A percentile compares a stretch with the other conserved stretches of the same genome.
Evolutionary conservation across 2,888 invertebrate genomes (phyloP).

Genomic region (Agrotis clavis): DNA sequence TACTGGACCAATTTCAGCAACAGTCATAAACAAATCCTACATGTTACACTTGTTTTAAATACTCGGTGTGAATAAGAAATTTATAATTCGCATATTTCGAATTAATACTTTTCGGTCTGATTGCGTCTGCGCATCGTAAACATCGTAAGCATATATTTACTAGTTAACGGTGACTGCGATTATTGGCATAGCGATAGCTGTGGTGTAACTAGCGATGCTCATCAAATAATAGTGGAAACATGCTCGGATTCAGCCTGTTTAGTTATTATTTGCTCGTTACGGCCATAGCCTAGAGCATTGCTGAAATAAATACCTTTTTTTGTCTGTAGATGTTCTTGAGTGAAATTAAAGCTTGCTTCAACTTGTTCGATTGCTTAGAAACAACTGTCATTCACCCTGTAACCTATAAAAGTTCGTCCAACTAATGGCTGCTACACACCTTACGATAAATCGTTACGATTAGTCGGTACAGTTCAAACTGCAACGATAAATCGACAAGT

Average conservation of each 20-base stretch:
- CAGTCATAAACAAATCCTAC: slow-evolving; percentile 6
- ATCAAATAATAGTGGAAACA: slow-evolving; percentile 57
- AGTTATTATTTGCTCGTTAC: slow-evolving; percentile 71
- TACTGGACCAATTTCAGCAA: neutral
- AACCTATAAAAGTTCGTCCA: neutral
- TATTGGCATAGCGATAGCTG: slow-evolving; percentile 59
- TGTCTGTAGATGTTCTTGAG: neutral
- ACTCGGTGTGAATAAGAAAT: slow-evolving; percentile 68
- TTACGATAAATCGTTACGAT: no score
- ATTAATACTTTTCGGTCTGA: slow-evolving; percentile 69
- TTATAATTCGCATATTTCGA: slow-evolving; percentile 66
- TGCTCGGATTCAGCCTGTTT: slow-evolving; percentile 59
- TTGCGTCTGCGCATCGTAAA: slow-evolving; percentile 59
- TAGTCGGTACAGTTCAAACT: no score
- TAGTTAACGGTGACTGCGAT: slow-evolving; percentile 63
- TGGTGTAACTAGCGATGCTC: slow-evolving; percentile 57
- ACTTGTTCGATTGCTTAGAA: slow-evolving; percentile 4
- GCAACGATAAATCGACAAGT: no score
- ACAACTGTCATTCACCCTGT: slow-evolving; percentile 9
- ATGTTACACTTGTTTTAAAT: slow-evolving; percentile 21
- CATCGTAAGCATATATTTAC: slow-evolving; percentile 57
- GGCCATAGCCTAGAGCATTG: slow-evolving; percentile 60
- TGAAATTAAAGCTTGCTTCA: slow-evolving; percentile 23
- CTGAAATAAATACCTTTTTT: slow-evolving; percentile 25
- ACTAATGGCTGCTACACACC: no score